Percentiles rank a stretch among this genome's conserved stretches.
Evolutionary conservation across 2,888 invertebrate species (phyloP).

Genomic region (Trisateles emortualis): DNA sequence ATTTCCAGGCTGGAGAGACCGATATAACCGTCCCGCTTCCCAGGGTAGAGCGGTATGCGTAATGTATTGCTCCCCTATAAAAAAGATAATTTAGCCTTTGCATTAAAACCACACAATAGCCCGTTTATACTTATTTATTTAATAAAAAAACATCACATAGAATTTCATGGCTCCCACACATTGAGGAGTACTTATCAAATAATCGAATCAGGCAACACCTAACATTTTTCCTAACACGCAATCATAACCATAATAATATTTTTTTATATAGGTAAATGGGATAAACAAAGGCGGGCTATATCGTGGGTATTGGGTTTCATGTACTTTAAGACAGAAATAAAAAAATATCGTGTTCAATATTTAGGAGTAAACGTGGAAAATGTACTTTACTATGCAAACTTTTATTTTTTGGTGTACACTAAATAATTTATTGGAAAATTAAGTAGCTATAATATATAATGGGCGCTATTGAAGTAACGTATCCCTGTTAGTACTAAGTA

Average conservation of each 20-base stretch:
- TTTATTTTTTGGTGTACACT: too few relatives aligned
- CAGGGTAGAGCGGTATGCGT: too few relatives aligned
- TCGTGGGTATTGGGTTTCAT: not conserved
- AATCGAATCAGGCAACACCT: slow-evolving; percentile 40
- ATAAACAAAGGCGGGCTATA: slow-evolving; percentile 12
- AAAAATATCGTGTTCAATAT: too few relatives aligned
- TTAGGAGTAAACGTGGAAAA: too few relatives aligned
- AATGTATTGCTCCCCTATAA: too few relatives aligned
- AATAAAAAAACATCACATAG: slow-evolving; percentile 11
- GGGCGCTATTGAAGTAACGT: too few relatives aligned
- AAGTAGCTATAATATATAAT: too few relatives aligned
- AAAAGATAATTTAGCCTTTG: not conserved
- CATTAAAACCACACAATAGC: not conserved
- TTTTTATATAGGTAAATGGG: slow-evolving; percentile 23
- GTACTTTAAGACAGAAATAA: not conserved
- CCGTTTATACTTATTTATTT: slow-evolving; percentile 1
- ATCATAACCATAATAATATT: slow-evolving; percentile 33
- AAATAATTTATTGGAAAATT: too few relatives aligned
- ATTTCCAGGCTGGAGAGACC: too few relatives aligned
- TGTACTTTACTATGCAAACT: too few relatives aligned
- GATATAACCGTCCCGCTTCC: too few relatives aligned
- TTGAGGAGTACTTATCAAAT: slow-evolving; percentile 41
- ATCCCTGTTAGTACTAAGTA: too few relatives aligned
- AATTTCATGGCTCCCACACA: slow-evolving; percentile 34
- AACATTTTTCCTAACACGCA: slow-evolving; percentile 39